phyloP scores from a whole-genome alignment of 2,888 invertebrate genomes.

The Stenotaenia linearis region DNA sequence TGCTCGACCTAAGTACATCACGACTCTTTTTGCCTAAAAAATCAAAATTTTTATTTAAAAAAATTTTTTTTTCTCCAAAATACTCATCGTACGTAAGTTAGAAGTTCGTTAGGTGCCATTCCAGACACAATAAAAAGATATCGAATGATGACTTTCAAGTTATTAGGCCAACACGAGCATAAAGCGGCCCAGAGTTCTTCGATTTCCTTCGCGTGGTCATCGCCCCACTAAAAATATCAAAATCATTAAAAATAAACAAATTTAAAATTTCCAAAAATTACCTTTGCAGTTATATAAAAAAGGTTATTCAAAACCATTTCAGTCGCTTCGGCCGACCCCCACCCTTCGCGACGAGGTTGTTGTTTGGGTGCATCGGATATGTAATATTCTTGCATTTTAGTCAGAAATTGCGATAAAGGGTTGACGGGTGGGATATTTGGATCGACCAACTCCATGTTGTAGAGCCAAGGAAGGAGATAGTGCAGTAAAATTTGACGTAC shows the following conservation, averaged over 20 bases:
- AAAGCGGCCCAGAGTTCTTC: constrained; percentile 95
- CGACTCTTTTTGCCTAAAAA: constrained; percentile 87
- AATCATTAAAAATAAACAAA: background rate
- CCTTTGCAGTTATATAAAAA: constrained; percentile 95
- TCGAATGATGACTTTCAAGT: constrained; percentile 90
- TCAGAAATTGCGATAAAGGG: constrained; percentile 43
- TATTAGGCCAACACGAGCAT: constrained; percentile 94
- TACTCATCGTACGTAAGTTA: constrained; percentile 66
- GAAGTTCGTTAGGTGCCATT: constrained; percentile 90
- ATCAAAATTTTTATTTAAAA: no score
- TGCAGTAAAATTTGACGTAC: constrained; percentile 84
- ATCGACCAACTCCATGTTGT: constrained; percentile 97
- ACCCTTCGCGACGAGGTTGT: constrained; percentile 78
- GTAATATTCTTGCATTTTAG: constrained; percentile 54
- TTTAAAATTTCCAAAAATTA: constrained; percentile 44
- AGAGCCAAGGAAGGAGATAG: constrained; percentile 92
- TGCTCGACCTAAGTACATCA: constrained; percentile 84
- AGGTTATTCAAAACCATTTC: constrained; percentile 99
- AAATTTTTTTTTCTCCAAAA: no score
- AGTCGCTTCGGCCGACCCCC: constrained; percentile 98
- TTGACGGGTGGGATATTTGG: constrained; percentile 75
- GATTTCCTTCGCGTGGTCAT: constrained; percentile 90
- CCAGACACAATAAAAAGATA: constrained; percentile 94
- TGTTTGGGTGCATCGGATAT: constrained; percentile 52
- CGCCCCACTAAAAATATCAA: constrained; percentile 67